These are phyloP conservation scores for Drosophila aldrichi DNA, from an alignment of 2,888 invertebrate genomes.

Conservation along the genomic window DNA sequence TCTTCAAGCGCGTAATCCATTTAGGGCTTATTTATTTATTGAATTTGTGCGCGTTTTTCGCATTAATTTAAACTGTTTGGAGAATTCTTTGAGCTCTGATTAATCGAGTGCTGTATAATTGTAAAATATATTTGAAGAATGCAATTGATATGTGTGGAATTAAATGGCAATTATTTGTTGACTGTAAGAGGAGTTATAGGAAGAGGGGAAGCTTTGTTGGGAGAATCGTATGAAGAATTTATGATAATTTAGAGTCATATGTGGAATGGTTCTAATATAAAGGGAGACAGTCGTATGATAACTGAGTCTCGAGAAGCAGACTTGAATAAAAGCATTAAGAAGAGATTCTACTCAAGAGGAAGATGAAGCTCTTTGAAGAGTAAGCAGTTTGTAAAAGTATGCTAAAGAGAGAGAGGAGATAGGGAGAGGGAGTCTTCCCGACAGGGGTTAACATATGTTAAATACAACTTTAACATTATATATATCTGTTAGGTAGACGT, in stretches of 20 bases:
- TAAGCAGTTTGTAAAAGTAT: no score
- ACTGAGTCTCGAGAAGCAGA: no score
- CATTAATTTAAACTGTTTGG: conserved; percentile 6
- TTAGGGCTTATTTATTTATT: conserved; percentile 4
- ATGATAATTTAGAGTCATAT: no score
- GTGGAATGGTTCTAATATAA: no score
- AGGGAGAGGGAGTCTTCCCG: no score
- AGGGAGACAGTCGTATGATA: no score
- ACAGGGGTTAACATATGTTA: neutral
- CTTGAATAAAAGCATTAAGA: no score
- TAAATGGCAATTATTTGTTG: neutral
- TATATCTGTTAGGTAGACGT: neutral
- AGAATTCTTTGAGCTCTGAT: conserved; percentile 4
- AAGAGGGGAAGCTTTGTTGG: neutral
- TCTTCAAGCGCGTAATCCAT: conserved; percentile 6
- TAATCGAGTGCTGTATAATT: neutral
- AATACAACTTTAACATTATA: neutral
- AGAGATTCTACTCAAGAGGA: neutral
- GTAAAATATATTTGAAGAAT: neutral
- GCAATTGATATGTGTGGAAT: neutral
- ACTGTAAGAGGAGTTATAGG: neutral
- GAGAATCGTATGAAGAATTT: no score
- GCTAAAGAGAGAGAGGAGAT: no score
- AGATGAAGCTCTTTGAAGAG: no score
- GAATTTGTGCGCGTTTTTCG: conserved; percentile 3